Evolutionary conservation across 2,113 vertebrate species (phyloP).

Genomic region (Bos javanicus): DNA sequence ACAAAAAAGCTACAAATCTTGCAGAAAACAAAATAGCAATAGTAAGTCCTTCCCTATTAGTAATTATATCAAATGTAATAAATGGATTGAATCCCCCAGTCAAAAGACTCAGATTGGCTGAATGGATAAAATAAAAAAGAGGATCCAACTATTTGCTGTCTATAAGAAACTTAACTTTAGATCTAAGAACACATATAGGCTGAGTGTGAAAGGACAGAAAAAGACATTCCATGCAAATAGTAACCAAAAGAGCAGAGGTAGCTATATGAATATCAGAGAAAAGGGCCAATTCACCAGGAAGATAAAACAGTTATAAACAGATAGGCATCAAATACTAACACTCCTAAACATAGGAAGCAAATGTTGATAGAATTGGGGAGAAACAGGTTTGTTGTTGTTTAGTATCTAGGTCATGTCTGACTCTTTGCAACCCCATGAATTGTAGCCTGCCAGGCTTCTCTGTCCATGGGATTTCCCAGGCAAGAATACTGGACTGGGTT

Average conservation of each 20-base stretch:
- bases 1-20: not conserved
- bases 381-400: not conserved
- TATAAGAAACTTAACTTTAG: not conserved
- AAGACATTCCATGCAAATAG: not conserved
- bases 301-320: not conserved
- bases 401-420: not conserved
- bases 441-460: not conserved
- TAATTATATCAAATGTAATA: not conserved
- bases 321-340: not conserved
- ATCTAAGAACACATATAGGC: not conserved
- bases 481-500: not conserved
- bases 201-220: not conserved
- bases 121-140: not conserved
- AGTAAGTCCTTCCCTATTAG: not conserved
- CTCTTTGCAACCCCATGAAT: not conserved
- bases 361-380: not conserved
- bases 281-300: not conserved
- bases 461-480: not conserved
- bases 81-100: not conserved
- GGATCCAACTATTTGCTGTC: not conserved
- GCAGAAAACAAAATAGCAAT: not conserved
- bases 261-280: not conserved
- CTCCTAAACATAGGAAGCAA: not conserved
- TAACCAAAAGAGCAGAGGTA: not conserved
- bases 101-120: not conserved